Evolutionary conservation across 2,888 invertebrate genomes (phyloP), one percentile per base, ranked within the genome.

Genomic region (Agrilus mali): DNA sequence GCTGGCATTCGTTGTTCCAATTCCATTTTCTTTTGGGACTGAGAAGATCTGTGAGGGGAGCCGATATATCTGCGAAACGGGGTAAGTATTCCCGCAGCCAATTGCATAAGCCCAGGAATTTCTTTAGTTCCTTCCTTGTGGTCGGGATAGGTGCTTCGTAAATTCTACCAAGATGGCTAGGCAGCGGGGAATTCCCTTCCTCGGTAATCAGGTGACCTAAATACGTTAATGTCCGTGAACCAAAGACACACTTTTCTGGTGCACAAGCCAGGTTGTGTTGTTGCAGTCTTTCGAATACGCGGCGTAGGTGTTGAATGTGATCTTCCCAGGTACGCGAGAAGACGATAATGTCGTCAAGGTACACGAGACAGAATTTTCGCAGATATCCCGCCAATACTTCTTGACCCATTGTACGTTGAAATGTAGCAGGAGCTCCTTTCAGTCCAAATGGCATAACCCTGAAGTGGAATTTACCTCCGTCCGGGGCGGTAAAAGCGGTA

Each of bases 51-150:
- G 54, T 55, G 0, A 56, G 40, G 1, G 57, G 55, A 1, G 48
- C 43, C 1, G 52, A 35, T 3, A 50, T 38, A 2, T 42, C 44
- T 0, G 51, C 42, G 27, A 50, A 49, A n/a, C 47, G 39, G 1
- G 53, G 52, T 1, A 57, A 41, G 33, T 51, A 58, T 16, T 52
- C 51, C 1, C 54, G 43, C 7, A 55, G 43, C 49, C 55, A 58
- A n/a, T 49, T 47, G 2, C 49, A 42, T 7, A 47, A 34, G 0
- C 58, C 56, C 7, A 56, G 27, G 38, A 43, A 47, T 12, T 22
- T 32, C 1, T 43, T 33, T 7, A 47, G 33, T 3, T 39, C 27
- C 14, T 43, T 45, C 8, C 38, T 16, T 2, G 41, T 40, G 7
- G 16, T 16, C 2, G 47, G 45, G 2, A 8, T 14, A 1, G 20